Evolutionary conservation across 2,113 vertebrate species (phyloP).

Genomic region (Pedionomus torquatus): DNA sequence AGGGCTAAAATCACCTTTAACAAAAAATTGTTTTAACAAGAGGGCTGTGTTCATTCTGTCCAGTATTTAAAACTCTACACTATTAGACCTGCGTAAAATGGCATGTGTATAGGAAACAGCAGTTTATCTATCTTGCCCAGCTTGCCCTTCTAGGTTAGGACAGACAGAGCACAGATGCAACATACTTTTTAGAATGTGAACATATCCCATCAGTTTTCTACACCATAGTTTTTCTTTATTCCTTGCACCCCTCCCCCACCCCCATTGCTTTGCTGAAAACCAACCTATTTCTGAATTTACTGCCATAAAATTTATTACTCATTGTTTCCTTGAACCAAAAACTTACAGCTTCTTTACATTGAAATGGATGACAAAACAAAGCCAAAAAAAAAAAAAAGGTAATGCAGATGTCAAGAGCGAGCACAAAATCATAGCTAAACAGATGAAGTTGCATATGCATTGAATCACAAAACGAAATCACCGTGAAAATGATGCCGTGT

Average conservation of each 20-base stretch:
- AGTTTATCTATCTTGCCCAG: constrained; percentile 25
- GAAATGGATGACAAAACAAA: background rate
- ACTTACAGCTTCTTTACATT: background rate
- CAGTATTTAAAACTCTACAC: background rate
- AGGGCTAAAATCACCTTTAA: background rate
- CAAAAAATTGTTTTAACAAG: background rate
- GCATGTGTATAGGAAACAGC: background rate
- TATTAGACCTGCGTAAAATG: background rate
- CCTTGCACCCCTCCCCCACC: background rate
- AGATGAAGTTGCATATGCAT: background rate
- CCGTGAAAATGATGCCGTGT: background rate
- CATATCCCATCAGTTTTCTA: background rate
- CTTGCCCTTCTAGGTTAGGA: background rate
- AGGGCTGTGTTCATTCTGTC: background rate
- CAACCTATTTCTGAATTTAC: background rate
- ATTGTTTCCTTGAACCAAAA: background rate
- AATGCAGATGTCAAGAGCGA: background rate
- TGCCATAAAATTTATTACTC: background rate
- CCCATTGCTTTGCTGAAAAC: background rate
- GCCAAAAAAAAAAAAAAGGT: background rate
- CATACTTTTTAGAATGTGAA: background rate
- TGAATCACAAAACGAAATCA: background rate
- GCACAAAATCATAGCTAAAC: background rate
- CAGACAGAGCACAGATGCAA: background rate
- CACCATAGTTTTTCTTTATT: background rate